These are phyloP conservation scores for Tryphoninae sp. DNA, from an alignment of 2,888 invertebrate genomes.

Conservation along the genomic window DNA sequence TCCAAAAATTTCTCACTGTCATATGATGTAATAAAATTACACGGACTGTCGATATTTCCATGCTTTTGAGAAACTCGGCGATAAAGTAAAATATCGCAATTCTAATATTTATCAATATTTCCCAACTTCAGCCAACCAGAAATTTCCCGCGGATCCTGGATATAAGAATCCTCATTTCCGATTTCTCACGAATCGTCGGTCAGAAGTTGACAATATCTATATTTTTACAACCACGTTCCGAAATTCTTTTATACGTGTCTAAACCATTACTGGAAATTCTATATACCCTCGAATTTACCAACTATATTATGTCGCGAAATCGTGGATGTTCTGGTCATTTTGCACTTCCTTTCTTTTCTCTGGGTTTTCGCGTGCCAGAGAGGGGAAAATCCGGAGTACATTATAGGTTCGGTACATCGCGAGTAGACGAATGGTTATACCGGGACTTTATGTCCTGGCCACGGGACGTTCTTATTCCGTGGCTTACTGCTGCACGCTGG, in stretches of 20 bases:
- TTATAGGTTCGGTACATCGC: conserved; percentile 29
- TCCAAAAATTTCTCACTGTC: too few relatives aligned
- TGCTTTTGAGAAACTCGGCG: too few relatives aligned
- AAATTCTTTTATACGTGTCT: conserved; percentile 31
- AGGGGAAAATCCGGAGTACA: conserved; percentile 33
- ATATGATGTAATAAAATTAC: too few relatives aligned
- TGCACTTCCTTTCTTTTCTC: conserved; percentile 45
- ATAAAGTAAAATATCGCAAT: too few relatives aligned
- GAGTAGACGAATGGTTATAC: conserved; percentile 53
- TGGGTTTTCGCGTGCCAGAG: conserved; percentile 46
- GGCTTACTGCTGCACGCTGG: conserved; percentile 35
- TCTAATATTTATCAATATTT: too few relatives aligned
- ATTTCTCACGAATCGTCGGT: too few relatives aligned
- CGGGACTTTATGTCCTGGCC: conserved; percentile 55
- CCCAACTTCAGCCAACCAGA: too few relatives aligned
- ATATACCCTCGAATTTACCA: conserved; percentile 28
- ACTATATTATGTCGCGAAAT: conserved; percentile 46
- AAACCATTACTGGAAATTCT: conserved; percentile 9
- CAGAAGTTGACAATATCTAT: not conserved
- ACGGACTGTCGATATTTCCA: too few relatives aligned
- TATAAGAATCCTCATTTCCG: too few relatives aligned
- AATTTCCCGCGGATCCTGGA: too few relatives aligned
- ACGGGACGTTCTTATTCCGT: conserved; percentile 47
- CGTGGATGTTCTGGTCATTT: conserved; percentile 53
- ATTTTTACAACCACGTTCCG: not conserved